Conservation (phyloP, 2,797 vertebrate genomes). For the Aselliscus stoliczkanus region DNA sequence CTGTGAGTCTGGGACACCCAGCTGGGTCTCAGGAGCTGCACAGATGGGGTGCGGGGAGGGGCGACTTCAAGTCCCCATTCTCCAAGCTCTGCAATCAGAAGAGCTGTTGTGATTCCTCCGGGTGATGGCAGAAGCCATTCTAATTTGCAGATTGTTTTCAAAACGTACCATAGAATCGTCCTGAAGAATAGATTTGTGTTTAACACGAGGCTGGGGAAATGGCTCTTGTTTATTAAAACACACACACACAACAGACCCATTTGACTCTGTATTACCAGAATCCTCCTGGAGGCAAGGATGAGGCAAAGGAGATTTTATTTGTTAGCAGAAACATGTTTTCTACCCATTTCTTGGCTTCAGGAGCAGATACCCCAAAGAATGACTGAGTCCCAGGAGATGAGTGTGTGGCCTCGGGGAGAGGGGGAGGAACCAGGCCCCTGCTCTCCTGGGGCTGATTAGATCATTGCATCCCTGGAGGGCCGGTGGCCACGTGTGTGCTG, state of each 20-base stretch:
- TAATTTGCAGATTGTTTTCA: background rate
- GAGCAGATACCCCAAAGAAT: background rate
- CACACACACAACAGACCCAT: background rate
- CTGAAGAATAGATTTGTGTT: conserved; percentile 50
- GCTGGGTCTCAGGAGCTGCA: background rate
- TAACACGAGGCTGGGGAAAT: conserved; percentile 57
- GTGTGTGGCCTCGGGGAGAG: background rate
- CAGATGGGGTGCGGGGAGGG: background rate
- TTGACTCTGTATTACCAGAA: conserved; percentile 34
- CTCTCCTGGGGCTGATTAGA: rapidly evolving
- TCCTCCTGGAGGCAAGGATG: conserved; percentile 34
- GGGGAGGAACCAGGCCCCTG: background rate
- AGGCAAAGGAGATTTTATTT: background rate
- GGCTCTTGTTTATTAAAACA: conserved; percentile 56
- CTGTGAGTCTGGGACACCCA: background rate
- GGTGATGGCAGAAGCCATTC: background rate
- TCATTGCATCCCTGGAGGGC: rapidly evolving
- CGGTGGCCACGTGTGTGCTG: rapidly evolving
- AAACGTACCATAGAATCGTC: background rate
- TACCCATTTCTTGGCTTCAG: conserved; percentile 1
- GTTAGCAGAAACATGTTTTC: conserved; percentile 38
- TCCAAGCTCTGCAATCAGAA: rapidly evolving
- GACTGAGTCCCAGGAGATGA: background rate
- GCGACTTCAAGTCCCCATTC: rapidly evolving
- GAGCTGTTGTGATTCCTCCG: rapidly evolving